A percentile compares a stretch with the other conserved stretches of the same genome.
These are phyloP conservation scores for Pangasius macronema DNA, from an alignment of 2,797 vertebrate species.

Conservation along the genomic window DNA sequence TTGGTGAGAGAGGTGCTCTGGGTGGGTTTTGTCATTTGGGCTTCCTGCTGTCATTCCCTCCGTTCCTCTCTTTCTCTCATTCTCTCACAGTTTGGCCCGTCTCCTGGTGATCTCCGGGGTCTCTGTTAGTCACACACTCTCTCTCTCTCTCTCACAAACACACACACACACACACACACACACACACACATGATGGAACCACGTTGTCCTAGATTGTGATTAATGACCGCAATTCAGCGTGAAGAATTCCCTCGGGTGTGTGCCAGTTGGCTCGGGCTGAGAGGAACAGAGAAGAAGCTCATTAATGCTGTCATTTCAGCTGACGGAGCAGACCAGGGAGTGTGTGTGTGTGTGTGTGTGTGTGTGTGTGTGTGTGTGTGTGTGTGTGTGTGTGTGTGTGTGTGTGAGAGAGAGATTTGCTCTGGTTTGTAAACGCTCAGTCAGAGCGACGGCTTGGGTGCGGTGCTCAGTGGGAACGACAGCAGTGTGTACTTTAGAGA, in stretches of 20 bases:
- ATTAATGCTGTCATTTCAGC: constrained; percentile 81
- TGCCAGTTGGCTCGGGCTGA: constrained; percentile 83
- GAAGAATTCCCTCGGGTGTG: constrained; percentile 82
- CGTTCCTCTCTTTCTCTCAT: constrained; percentile 17
- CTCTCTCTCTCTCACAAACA: not conserved
- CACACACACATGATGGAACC: constrained; percentile 70
- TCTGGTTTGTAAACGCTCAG: no score
- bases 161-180: constrained; percentile 13
- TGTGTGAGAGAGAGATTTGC: constrained; percentile 9
- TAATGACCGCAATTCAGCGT: constrained; percentile 85
- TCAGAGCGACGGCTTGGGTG: no score
- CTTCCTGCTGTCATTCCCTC: constrained; percentile 27
- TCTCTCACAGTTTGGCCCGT: constrained; percentile 21
- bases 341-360: constrained; percentile 49
- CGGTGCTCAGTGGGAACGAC: no score
- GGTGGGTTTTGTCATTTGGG: constrained; percentile 13
- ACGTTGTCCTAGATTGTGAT: constrained; percentile 84
- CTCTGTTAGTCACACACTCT: not conserved
- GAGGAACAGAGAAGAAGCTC: constrained; percentile 75
- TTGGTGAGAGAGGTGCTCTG: not conserved
- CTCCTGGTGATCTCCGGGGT: constrained; percentile 16
- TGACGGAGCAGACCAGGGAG: constrained; percentile 69
- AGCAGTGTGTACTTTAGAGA: no score
- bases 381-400: constrained; percentile 27
- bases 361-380: constrained; percentile 35